Conservation (phyloP, 2,888 invertebrate genomes). For the Zonitis immaculata region DNA sequence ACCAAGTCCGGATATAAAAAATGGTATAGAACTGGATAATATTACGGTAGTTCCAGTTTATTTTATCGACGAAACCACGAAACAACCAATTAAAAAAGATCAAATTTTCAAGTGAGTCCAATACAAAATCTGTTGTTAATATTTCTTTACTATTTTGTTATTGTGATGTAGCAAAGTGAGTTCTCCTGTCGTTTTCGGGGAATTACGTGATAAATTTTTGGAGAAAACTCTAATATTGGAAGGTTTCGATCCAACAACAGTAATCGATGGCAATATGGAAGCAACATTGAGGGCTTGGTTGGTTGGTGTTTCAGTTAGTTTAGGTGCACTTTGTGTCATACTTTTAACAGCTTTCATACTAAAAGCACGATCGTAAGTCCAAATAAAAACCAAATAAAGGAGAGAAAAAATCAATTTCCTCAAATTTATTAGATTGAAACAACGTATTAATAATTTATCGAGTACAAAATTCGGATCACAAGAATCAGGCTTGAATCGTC, state of each 20-base stretch:
- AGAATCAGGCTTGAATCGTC: slow-evolving; percentile 57
- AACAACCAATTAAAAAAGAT: slow-evolving; percentile 51
- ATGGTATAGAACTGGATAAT: slow-evolving; percentile 45
- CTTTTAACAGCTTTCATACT: slow-evolving; percentile 54
- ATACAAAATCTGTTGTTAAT: too few species aligned
- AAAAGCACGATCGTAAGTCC: slow-evolving; percentile 56
- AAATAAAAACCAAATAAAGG: too few species aligned
- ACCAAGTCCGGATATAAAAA: slow-evolving; percentile 47
- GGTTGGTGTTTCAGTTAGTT: slow-evolving; percentile 51
- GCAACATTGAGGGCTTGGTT: slow-evolving; percentile 53
- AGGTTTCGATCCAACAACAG: slow-evolving; percentile 22
- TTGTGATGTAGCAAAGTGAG: too few species aligned
- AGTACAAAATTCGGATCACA: slow-evolving; percentile 61
- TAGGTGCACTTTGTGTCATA: slow-evolving; percentile 52
- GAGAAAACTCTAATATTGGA: slow-evolving; percentile 24
- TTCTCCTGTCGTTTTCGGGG: too few species aligned
- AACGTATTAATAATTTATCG: slow-evolving; percentile 59
- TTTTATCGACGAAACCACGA: slow-evolving; percentile 51
- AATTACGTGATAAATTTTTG: slow-evolving; percentile 27
- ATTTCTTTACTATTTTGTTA: too few species aligned
- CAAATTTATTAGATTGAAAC: slow-evolving; percentile 60
- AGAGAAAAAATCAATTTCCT: too few species aligned
- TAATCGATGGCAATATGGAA: slow-evolving; percentile 42
- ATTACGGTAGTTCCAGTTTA: slow-evolving; percentile 54
- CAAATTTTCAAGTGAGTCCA: slow-evolving; percentile 54